Evolutionary conservation across 2,888 invertebrate species (phyloP), one percentile per base, ranked within the genome.

Genomic region (Rhagonycha fulva): DNA sequence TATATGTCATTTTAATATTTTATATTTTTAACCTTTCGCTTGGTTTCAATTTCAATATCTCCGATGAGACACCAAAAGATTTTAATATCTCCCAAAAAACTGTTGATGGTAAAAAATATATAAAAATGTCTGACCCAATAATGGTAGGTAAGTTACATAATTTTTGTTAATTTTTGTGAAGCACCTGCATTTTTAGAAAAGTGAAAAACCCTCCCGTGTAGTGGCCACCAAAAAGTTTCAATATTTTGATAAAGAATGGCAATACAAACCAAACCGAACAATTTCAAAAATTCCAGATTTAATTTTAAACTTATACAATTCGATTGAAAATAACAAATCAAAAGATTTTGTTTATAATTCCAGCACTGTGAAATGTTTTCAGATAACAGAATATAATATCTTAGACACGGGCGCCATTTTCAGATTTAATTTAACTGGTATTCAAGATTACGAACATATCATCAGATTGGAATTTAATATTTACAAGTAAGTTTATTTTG

Each of bases 381-480:
- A 12, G 3, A 12, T 26, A 9, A 12, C 67, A 9, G 26, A 68
- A n/a, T 60, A 62, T 62, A 23, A 7, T 12, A 24, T 30, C 32
- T 23, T 30, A 4, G 19, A 23, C 3, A 14, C 14, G 4, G 72
- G 68, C 0, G 19, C 62, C 5, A n/a, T 72, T 9, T 12, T 68
- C 32, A 72, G 9, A 74, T 90, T 90, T 83, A 89, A 90, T 80
- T 83, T 91, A 62, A 86, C 88, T 10, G 88, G 88, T 4, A 78
- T 90, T 69, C 87, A 88, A 30, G 80, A 81, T 4, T 85, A 87
- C 74, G 90, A 90, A 80, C 87, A 86, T 1, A 86, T 91, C 4
- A 80, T 90, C 14, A 90, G 90, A 80, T 91, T 90, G 0, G 91
- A 91, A 82, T 85, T 92, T 66, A 91, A 90, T 83, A 86, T 92